phyloP scores from a whole-genome alignment of 2,113 vertebrate genomes.

The Camarhynchus parvulus region DNA sequence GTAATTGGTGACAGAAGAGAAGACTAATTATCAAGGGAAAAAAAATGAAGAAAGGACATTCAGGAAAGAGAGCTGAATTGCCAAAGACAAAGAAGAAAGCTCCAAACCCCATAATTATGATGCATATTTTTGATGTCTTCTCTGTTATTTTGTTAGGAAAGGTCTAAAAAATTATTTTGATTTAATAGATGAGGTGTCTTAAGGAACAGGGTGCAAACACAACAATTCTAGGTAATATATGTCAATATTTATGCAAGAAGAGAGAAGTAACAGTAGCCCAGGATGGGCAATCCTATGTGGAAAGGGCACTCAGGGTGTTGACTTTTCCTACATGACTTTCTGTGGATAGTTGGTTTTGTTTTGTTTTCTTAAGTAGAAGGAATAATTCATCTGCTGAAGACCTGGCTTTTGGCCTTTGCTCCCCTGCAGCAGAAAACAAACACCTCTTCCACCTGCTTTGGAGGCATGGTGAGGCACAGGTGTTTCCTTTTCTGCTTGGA shows the following conservation, averaged over 20 bases:
- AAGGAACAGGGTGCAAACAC: background rate
- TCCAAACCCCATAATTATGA: background rate
- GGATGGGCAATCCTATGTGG: rapidly evolving
- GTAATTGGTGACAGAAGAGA: background rate
- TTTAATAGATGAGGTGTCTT: background rate
- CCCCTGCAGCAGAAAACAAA: background rate
- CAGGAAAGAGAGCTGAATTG: background rate
- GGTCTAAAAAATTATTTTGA: background rate
- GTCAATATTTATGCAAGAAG: background rate
- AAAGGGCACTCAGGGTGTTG: background rate
- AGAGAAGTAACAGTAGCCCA: background rate
- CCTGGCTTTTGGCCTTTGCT: background rate
- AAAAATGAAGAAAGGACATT: background rate
- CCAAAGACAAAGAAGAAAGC: background rate
- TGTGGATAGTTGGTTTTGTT: background rate
- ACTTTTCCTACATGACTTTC: background rate
- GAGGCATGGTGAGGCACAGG: rapidly evolving
- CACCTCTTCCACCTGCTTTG: background rate
- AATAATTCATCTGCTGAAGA: background rate
- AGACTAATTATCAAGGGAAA: background rate
- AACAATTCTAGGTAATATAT: background rate
- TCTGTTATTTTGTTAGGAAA: background rate
- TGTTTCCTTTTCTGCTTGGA: background rate
- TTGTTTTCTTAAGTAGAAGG: background rate
- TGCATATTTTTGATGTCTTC: background rate